These are phyloP conservation scores for Liparis tanakae DNA, from an alignment of 2,797 vertebrate species.

Conservation along the genomic window DNA sequence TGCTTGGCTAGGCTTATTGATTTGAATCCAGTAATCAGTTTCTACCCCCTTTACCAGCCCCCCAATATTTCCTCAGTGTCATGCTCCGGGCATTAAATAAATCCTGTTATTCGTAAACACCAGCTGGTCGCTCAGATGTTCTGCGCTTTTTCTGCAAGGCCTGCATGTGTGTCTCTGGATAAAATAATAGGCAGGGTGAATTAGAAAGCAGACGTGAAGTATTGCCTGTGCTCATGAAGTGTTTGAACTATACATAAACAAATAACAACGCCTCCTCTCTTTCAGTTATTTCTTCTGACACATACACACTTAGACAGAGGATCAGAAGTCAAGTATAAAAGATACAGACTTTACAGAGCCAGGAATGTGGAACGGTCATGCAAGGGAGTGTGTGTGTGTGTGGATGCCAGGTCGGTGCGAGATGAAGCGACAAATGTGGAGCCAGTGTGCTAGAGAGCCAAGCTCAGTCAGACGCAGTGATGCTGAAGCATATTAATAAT, in stretches of 20 bases:
- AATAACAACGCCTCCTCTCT: neutral
- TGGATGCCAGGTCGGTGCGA: slow-evolving; percentile 60
- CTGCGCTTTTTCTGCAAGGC: slow-evolving; percentile 35
- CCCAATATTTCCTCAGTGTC: slow-evolving; percentile 75
- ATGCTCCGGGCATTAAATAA: slow-evolving; percentile 77
- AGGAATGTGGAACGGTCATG: slow-evolving; percentile 73
- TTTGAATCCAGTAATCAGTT: slow-evolving; percentile 76
- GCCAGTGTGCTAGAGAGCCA: slow-evolving; percentile 54
- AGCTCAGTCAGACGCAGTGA: slow-evolving; percentile 31
- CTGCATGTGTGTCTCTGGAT: slow-evolving; percentile 9
- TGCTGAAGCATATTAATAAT: slow-evolving; percentile 47
- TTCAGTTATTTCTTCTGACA: neutral
- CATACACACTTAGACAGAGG: slow-evolving; percentile 6
- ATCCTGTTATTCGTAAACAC: slow-evolving; percentile 76
- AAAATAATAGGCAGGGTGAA: slow-evolving; percentile 20
- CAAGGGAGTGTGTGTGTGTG: slow-evolving; percentile 60
- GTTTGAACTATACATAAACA: slow-evolving; percentile 17
- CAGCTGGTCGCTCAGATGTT: slow-evolving; percentile 60
- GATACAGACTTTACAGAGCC: slow-evolving; percentile 25
- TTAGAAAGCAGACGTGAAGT: slow-evolving; percentile 5
- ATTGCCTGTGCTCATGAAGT: slow-evolving; percentile 14
- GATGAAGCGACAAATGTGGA: slow-evolving; percentile 68
- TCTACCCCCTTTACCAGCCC: slow-evolving; percentile 35
- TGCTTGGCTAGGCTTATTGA: slow-evolving; percentile 78
- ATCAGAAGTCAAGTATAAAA: slow-evolving; percentile 55